Evolutionary conservation across 2,888 invertebrate species (phyloP).

Genomic region (Caenorhabditis parvicauda): DNA sequence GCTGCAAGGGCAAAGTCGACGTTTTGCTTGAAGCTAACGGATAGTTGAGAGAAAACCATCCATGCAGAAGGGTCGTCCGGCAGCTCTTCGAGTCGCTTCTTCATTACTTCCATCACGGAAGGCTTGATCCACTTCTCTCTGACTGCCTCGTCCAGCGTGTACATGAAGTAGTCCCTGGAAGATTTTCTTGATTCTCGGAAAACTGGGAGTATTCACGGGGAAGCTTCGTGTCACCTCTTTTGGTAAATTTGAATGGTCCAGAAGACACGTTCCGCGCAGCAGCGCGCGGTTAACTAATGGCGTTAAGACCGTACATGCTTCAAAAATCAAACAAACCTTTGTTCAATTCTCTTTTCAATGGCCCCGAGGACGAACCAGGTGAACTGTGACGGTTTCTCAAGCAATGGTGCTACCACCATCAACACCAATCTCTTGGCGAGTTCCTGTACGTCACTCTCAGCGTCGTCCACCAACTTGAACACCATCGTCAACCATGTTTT

Average conservation of each 20-base stretch:
- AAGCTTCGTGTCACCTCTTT: too few species aligned
- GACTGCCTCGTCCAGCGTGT: conserved; percentile 16
- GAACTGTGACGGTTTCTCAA: conserved; percentile 14
- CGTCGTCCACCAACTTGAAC: conserved; percentile 19
- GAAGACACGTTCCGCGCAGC: too few species aligned
- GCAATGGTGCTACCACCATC: conserved; percentile 18
- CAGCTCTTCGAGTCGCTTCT: conserved; percentile 1
- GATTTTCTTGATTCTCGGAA: background rate
- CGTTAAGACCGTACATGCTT: too few species aligned
- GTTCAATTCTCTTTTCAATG: conserved; percentile 11
- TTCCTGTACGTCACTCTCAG: conserved; percentile 18
- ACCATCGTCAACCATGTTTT: conserved; percentile 17
- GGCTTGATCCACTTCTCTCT: conserved; percentile 8
- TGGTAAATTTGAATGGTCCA: too few species aligned
- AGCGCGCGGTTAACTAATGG: too few species aligned
- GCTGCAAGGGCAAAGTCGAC: conserved; percentile 16
- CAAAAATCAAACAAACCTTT: background rate
- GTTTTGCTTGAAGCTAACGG: conserved; percentile 10
- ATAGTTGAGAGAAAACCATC: conserved; percentile 30
- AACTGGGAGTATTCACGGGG: background rate
- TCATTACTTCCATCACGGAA: conserved; percentile 21
- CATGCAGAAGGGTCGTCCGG: conserved; percentile 6
- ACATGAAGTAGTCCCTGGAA: conserved; percentile 20
- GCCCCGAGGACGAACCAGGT: conserved; percentile 21
- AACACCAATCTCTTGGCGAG: conserved; percentile 18